Percentiles rank a stretch among this genome's conserved stretches.
Conservation (phyloP, 2,797 vertebrate species). For the Enteromius viviparus region DNA sequence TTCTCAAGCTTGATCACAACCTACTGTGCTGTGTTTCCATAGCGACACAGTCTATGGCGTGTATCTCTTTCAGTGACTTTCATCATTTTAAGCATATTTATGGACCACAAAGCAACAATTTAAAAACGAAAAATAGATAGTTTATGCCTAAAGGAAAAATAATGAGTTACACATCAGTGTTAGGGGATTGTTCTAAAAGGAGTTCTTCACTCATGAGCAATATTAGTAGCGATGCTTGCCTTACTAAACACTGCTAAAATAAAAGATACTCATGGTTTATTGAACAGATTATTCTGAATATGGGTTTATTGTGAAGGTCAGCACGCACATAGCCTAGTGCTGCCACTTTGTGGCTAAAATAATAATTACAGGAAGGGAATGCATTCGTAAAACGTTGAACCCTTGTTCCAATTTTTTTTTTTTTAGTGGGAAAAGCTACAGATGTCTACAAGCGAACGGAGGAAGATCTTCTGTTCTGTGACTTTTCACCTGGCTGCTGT, state of each 20-base stretch:
- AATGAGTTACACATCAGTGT: neutral
- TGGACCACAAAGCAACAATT: neutral
- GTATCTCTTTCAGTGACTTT: slow-evolving; percentile 2
- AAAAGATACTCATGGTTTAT: neutral
- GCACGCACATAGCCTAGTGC: neutral
- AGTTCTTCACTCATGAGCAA: neutral
- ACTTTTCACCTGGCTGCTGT: slow-evolving; percentile 93
- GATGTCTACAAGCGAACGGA: slow-evolving; percentile 91
- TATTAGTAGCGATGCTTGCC: neutral
- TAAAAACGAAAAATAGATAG: neutral
- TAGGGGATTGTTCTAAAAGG: neutral
- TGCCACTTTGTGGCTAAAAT: slow-evolving; percentile 29
- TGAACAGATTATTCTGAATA: neutral
- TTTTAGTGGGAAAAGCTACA: slow-evolving; percentile 95
- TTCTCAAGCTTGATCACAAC: neutral
- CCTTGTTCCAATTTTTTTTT: neutral
- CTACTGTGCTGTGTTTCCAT: slow-evolving; percentile 23
- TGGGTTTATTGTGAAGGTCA: neutral
- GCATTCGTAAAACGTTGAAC: neutral
- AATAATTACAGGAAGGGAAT: neutral
- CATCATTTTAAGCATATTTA: neutral
- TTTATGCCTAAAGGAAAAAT: neutral
- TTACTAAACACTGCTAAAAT: neutral
- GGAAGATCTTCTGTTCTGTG: slow-evolving; percentile 95
- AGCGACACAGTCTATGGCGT: neutral